Percentiles rank a stretch among this genome's conserved stretches.
Conservation (phyloP, 2,797 vertebrate genomes). For the Pipistrellus pipistrellus region DNA sequence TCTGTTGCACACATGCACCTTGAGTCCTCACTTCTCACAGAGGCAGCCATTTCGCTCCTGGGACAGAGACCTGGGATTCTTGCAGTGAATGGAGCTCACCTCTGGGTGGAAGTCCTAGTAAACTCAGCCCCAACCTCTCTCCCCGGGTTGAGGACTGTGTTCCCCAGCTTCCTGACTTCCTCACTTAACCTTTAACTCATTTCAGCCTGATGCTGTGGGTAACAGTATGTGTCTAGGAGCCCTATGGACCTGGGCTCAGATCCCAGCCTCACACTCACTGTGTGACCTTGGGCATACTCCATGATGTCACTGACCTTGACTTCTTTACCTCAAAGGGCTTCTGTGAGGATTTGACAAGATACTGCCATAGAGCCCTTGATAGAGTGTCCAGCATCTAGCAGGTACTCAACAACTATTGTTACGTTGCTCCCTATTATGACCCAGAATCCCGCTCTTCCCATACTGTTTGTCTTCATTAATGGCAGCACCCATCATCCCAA, state of each 20-base stretch:
- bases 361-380: not conserved
- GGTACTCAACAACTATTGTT: not conserved
- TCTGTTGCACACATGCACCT: not conserved
- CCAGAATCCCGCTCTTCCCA: not conserved
- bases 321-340: constrained; percentile 20
- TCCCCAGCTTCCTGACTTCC: not conserved
- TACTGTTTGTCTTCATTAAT: not conserved
- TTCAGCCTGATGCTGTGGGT: not conserved
- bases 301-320: not conserved
- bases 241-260: not conserved
- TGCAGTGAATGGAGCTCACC: not conserved
- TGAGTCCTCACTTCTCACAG: not conserved
- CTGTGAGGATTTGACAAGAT: not conserved
- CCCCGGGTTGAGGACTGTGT: not conserved
- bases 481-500: not conserved
- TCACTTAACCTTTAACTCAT: not conserved
- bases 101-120: not conserved
- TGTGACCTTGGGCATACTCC: not conserved
- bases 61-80: not conserved
- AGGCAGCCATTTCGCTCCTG: not conserved
- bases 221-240: not conserved
- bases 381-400: not conserved
- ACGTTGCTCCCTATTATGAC: not conserved
- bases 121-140: not conserved
- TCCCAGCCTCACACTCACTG: not conserved